phyloP scores from a whole-genome alignment of 2,888 invertebrate species.

The Clepsis dumicolana region DNA sequence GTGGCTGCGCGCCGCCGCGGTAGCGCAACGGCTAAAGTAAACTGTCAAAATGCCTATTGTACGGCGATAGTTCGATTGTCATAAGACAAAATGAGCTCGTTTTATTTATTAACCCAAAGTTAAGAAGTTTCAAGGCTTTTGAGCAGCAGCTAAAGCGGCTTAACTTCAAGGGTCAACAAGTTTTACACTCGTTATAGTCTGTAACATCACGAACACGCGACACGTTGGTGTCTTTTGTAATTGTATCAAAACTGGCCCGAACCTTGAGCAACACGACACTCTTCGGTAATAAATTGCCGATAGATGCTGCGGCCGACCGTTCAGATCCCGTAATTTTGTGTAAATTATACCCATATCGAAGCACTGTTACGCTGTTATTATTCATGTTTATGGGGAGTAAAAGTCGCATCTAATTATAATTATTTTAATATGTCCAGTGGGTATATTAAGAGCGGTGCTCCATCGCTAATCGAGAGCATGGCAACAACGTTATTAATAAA shows the following conservation, averaged over 20 bases:
- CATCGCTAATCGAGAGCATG: constrained; percentile 51
- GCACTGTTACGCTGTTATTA: constrained; percentile 49
- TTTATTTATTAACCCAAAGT: constrained; percentile 33
- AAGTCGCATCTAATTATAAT: constrained; percentile 53
- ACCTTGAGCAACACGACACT: constrained; percentile 24
- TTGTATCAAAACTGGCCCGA: constrained; percentile 25
- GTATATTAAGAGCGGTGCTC: constrained; percentile 51
- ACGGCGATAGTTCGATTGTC: constrained; percentile 47
- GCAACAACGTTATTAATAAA: constrained; percentile 64
- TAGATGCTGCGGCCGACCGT: constrained; percentile 32
- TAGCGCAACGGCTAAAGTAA: constrained; percentile 42
- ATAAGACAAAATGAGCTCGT: constrained; percentile 44
- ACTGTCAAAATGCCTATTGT: constrained; percentile 53
- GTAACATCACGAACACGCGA: constrained; percentile 13
- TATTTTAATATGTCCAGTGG: constrained; percentile 54
- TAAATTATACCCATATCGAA: constrained; percentile 42
- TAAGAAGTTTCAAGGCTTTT: background rate
- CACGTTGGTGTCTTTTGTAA: constrained; percentile 17
- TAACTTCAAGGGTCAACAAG: constrained; percentile 12
- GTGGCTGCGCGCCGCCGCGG: constrained; percentile 44
- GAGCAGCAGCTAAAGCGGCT: constrained; percentile 1
- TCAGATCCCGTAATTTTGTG: constrained; percentile 41
- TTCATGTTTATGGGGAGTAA: constrained; percentile 55
- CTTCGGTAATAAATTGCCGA: constrained; percentile 28
- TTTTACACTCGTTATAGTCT: background rate